Evolutionary conservation across 2,113 vertebrate species (phyloP).

Genomic region (Zeus faber): DNA sequence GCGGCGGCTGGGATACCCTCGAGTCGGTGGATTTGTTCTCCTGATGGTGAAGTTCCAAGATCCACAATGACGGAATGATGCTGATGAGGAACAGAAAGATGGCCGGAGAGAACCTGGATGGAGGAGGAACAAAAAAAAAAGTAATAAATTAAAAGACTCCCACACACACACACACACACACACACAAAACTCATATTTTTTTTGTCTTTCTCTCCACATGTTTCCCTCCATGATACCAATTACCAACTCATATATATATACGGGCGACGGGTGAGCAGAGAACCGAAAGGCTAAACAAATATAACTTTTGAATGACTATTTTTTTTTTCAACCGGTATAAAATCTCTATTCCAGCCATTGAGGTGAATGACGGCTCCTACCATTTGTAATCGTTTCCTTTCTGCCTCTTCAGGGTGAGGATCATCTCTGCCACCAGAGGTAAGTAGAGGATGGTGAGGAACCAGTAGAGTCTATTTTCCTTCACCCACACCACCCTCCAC

Average conservation of each 20-base stretch:
- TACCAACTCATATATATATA: no score
- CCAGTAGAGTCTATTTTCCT: slow-evolving; percentile 80
- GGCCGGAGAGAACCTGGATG: slow-evolving; percentile 87
- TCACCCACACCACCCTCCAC: slow-evolving; percentile 82
- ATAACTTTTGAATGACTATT: no score
- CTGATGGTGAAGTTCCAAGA: slow-evolving; percentile 85
- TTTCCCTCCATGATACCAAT: no score
- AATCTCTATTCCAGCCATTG: no score
- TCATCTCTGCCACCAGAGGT: slow-evolving; percentile 82
- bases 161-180: no score
- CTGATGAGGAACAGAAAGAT: slow-evolving; percentile 92
- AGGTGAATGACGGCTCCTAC: no score
- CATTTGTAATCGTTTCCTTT: slow-evolving; percentile 91
- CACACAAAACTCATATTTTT: no score
- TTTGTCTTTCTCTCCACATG: no score
- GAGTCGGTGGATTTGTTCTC: slow-evolving; percentile 18
- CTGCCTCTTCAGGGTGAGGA: slow-evolving; percentile 83
- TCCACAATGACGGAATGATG: slow-evolving; percentile 91
- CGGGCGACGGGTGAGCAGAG: no score
- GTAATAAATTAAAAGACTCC: no score
- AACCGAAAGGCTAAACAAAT: no score
- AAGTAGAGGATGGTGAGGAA: slow-evolving; percentile 83
- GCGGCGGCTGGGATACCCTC: slow-evolving; percentile 44
- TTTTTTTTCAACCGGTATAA: no score
- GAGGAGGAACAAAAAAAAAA: slow-evolving; percentile 10